phyloP scores from a whole-genome alignment of 2,888 invertebrate species.

The Ganaspis brasiliensis region DNA sequence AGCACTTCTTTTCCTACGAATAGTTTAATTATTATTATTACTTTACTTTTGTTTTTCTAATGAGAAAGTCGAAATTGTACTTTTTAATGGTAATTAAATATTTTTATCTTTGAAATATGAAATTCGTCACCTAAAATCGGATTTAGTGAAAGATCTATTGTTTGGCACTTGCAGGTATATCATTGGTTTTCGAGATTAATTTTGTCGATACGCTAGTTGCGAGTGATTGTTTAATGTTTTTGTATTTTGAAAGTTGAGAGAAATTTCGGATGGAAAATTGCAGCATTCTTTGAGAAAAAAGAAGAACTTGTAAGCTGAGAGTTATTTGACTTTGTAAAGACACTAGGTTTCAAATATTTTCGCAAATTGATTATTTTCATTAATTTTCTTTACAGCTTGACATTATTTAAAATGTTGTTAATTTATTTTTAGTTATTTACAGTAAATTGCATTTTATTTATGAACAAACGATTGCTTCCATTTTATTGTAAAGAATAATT shows the following conservation, averaged over 20 bases:
- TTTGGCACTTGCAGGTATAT: conserved; percentile 38
- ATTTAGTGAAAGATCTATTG: conserved; percentile 24
- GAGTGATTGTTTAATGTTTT: conserved; percentile 37
- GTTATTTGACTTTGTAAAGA: not conserved
- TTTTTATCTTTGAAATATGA: not conserved
- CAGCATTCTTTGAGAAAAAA: conserved; percentile 22
- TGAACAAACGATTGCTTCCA: too few relatives aligned
- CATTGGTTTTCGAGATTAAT: conserved; percentile 30
- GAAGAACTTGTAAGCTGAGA: conserved; percentile 3
- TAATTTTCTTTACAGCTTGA: too few relatives aligned
- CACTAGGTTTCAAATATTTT: not conserved
- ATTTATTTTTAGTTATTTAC: not conserved
- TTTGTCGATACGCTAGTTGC: conserved; percentile 32
- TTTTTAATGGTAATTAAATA: not conserved
- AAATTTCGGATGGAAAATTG: conserved; percentile 9
- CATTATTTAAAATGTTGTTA: not conserved
- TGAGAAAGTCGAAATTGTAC: not conserved
- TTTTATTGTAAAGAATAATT: not conserved
- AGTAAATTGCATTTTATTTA: too few relatives aligned
- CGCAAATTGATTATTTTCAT: too few relatives aligned
- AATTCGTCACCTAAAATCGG: conserved; percentile 19
- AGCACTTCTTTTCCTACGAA: not conserved
- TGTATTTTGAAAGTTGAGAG: conserved; percentile 22
- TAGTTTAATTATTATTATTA: not conserved
- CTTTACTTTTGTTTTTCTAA: not conserved